Percentiles rank a stretch among this genome's conserved stretches.
Evolutionary conservation across 2,888 invertebrate species (phyloP).

Genomic region (Dysmachus trigonus): DNA sequence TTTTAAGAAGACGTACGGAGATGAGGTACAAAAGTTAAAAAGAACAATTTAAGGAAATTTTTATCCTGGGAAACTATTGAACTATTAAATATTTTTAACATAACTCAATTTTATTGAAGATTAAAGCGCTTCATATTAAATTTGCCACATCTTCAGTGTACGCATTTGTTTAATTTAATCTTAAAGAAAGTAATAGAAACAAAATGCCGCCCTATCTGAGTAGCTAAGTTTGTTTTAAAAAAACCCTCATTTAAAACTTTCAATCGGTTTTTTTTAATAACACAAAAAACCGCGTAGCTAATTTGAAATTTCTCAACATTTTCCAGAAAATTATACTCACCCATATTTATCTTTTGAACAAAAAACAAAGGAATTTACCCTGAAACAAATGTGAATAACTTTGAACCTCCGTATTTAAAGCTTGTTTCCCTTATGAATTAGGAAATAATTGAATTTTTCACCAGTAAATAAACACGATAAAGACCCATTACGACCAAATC

Average conservation of each 20-base stretch:
- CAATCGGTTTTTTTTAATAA: neutral
- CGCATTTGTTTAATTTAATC: too few relatives aligned
- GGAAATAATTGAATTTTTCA: neutral
- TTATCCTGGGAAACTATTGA: too few relatives aligned
- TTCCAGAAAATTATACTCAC: neutral
- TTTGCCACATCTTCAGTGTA: too few relatives aligned
- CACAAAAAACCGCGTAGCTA: neutral
- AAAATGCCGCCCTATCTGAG: neutral
- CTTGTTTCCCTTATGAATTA: neutral
- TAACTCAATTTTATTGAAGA: too few relatives aligned
- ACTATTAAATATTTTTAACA: too few relatives aligned
- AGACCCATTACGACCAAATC: neutral
- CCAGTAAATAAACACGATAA: neutral
- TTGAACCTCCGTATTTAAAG: neutral
- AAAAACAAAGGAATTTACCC: neutral
- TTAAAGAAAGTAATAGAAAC: neutral
- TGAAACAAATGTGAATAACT: neutral
- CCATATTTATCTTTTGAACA: neutral
- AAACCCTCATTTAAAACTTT: neutral
- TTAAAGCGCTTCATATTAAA: too few relatives aligned
- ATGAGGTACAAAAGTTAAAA: too few relatives aligned
- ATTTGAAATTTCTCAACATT: neutral
- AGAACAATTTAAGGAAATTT: too few relatives aligned
- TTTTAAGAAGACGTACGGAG: too few relatives aligned
- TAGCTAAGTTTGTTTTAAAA: neutral